Evolutionary conservation across 2,888 invertebrate genomes (phyloP), one percentile per base, ranked within the genome.

Genomic region (Rhamphomyia laevipes): DNA sequence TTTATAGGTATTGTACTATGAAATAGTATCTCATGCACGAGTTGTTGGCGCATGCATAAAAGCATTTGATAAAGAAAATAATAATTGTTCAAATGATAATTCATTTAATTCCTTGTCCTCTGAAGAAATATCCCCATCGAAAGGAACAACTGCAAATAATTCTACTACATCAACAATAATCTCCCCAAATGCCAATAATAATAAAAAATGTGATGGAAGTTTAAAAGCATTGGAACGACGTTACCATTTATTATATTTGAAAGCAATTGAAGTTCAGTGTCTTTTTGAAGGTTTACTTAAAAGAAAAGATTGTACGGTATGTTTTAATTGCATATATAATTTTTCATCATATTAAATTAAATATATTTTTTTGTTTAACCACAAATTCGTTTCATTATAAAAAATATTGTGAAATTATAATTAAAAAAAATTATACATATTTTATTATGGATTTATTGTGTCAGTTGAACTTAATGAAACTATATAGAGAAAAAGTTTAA

Each of bases 261-360:
- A 87, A 61, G 88, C 91, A 48, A 78, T 92, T 63, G 93, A 94
- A 79, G 87, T 91, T 81, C 90, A 91, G 76, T 88, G 87, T 72
- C 84, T 89, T 67, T 77, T 94, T 64, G 93, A 94, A 69, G 83
- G 83, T 57, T 78, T 87, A 55, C 76, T 84, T 54, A 76, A 81
- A 55, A 80, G 77, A 66, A 77, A 81, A 63, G 78, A 78, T 62
- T 80, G 75, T 62, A 74, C 74, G 74, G 79, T 79, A 66, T 74
- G 76, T 71, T 45, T 27, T 27, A 27, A 7, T 27, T 27, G 4
- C 2, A 16, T 9, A 37, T 12, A 27, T 35, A 27, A 9, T 42
- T 17, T 23, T 46, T 35, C 31, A 27, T 15, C 12, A 18, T 38
- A 38, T 18, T 44, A 30, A 18, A 43, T 42, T 37, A 15, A 5